Base-by-base conservation (phyloP, 2,113 vertebrate genomes). In the Eulacestoma nigropectus region DNA sequence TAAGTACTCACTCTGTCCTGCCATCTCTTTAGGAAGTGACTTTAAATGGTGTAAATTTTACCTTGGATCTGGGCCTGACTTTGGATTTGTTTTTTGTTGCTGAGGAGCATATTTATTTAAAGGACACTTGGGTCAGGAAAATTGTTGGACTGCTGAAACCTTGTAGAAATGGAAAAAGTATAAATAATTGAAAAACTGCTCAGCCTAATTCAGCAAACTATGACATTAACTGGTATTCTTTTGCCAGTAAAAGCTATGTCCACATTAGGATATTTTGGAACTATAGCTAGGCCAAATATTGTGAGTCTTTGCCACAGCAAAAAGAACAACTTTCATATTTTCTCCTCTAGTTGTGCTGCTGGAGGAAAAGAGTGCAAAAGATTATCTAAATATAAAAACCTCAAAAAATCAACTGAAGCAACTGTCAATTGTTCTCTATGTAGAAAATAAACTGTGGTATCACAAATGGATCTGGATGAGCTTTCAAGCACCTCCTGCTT, bases 81-180 rank as follows among this genome's bases (percentile, higher is more conserved):
- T 85, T 1, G 13, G 52, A 63, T 82, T 84, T 95, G 64, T 47
- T 89, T 95, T 89, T 81, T 83, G 52, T 86, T 87, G 56, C 72
- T 84, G 78, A 85, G 46, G 79, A 75, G 35, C 82, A 60, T 77
- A 89, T 91, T 92, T 89, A 76, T 87, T 85, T 79, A 74, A 89
- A 93, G 68, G 75, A 77, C 87, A 77, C 35, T 79, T 59, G 33
- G 26, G 47, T 73, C 88, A 93, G 84, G 84, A 87, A 94, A 79
- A 76, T 6, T 67, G 33, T 86, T 94, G 87, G 93, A 83, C 74
- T 52, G 79, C 37, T 90, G 72, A 91, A 95, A 77, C 30, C 35
- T 65, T 59, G 77, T 65, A 80, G 67, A 93, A 96, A 82, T 84
- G 93, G 92, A 94, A 94, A 92, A 93, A 91, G 33, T 75, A 95